These are phyloP conservation scores for Chiroxiphia lanceolata DNA, from an alignment of 2,797 vertebrate genomes.

Conservation along the genomic window DNA sequence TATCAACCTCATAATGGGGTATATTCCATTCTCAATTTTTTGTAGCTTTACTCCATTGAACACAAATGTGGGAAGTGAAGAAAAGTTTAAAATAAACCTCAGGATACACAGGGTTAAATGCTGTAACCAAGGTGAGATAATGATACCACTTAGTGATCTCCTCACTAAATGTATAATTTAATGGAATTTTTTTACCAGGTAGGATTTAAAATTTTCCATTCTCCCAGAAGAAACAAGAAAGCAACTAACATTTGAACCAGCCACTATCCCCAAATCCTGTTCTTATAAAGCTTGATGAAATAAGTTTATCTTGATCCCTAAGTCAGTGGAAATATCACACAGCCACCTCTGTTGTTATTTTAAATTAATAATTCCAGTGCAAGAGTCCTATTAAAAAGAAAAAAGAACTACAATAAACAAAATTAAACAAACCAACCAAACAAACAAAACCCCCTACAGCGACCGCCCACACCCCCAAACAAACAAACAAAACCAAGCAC, in stretches of 20 bases:
- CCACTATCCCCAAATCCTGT: not conserved
- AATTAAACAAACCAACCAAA: not conserved
- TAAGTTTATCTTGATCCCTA: not conserved
- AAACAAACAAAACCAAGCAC: not conserved
- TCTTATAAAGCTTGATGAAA: not conserved
- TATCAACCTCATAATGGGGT: not conserved
- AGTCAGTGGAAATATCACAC: not conserved
- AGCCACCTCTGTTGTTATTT: not conserved
- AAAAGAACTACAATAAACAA: not conserved
- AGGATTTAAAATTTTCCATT: not conserved
- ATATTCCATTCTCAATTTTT: not conserved
- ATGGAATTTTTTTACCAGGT: not conserved
- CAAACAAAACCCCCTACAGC: not conserved
- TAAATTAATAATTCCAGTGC: not conserved
- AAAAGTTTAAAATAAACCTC: not conserved
- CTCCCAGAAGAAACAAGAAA: not conserved
- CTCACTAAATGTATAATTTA: not conserved
- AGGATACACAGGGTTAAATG: not conserved
- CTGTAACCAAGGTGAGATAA: not conserved
- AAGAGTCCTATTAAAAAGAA: fast-evolving
- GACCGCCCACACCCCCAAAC: not conserved
- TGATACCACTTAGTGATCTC: not conserved
- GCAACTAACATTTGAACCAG: not conserved
- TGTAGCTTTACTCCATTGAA: not conserved
- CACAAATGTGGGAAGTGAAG: not conserved